Conservation (phyloP, 2,888 invertebrate genomes). For the Myathropa florea region DNA sequence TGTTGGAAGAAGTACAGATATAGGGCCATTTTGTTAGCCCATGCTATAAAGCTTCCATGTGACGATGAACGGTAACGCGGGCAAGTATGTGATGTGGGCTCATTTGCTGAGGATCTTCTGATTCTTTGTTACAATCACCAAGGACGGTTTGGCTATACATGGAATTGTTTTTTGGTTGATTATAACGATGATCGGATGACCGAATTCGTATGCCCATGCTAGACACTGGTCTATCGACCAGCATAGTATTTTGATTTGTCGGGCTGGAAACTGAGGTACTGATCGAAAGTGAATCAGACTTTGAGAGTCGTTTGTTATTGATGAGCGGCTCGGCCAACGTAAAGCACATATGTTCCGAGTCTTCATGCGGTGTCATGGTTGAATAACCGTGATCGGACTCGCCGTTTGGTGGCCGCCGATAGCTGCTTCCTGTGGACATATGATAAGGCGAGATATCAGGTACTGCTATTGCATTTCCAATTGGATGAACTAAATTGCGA, state of each 20-base stretch:
- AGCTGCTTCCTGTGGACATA: slow-evolving; percentile 86
- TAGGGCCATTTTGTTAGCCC: slow-evolving; percentile 72
- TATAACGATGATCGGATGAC: slow-evolving; percentile 77
- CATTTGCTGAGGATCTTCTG: slow-evolving; percentile 54
- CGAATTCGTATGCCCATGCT: slow-evolving; percentile 75
- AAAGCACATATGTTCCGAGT: slow-evolving; percentile 91
- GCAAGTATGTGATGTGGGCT: slow-evolving; percentile 86
- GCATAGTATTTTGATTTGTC: slow-evolving; percentile 73
- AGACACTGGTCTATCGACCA: slow-evolving; percentile 38
- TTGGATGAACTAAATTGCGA: slow-evolving; percentile 85
- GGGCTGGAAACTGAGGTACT: slow-evolving; percentile 82
- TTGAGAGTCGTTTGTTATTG: slow-evolving; percentile 81
- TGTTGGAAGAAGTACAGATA: background rate
- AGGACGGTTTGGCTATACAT: slow-evolving; percentile 77
- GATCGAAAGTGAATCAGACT: slow-evolving; percentile 83
- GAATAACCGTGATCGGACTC: slow-evolving; percentile 96
- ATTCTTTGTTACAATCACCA: slow-evolving; percentile 58
- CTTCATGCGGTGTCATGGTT: slow-evolving; percentile 95
- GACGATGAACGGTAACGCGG: slow-evolving; percentile 93
- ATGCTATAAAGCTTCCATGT: slow-evolving; percentile 87
- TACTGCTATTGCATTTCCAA: slow-evolving; percentile 84
- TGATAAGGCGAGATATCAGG: slow-evolving; percentile 90
- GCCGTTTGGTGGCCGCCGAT: slow-evolving; percentile 86
- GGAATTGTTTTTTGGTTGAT: slow-evolving; percentile 73
- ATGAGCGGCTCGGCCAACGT: slow-evolving; percentile 86